Conservation (phyloP, 2,113 vertebrate species). For the Verasper variegatus region DNA sequence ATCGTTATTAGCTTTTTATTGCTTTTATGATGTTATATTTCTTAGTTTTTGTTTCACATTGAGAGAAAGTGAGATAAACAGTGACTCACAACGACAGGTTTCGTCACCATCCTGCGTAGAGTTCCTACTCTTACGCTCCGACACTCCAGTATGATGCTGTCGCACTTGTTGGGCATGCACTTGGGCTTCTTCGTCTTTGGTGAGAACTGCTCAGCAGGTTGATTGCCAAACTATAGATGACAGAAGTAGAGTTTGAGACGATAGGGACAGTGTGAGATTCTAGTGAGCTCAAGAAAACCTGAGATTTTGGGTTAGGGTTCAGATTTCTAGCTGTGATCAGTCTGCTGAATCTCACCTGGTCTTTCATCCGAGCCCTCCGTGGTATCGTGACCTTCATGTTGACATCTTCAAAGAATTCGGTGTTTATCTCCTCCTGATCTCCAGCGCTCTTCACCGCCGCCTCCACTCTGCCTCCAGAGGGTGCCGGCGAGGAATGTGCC, state of each 20-base stretch:
- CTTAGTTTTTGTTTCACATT: too few relatives aligned
- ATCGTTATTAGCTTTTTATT: too few relatives aligned
- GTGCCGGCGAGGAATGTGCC: conserved; percentile 90
- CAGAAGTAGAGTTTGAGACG: neutral
- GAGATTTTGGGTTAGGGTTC: too few relatives aligned
- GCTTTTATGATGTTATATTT: too few relatives aligned
- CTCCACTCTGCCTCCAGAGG: conserved; percentile 91
- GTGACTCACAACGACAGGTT: conserved; percentile 92
- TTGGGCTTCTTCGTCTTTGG: conserved; percentile 83
- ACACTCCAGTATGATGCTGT: conserved; percentile 92
- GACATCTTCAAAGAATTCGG: conserved; percentile 83
- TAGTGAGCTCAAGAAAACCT: neutral
- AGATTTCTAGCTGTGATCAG: too few relatives aligned
- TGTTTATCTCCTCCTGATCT: conserved; percentile 83
- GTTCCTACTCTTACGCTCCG: conserved; percentile 94
- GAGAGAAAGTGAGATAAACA: neutral
- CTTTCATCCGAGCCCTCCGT: conserved; percentile 92
- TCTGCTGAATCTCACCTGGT: conserved; percentile 83
- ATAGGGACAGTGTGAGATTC: neutral
- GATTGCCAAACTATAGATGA: conserved; percentile 87
- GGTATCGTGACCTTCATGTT: conserved; percentile 84
- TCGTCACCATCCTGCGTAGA: conserved; percentile 87
- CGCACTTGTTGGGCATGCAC: conserved; percentile 57
- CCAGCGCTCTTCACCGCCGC: conserved; percentile 88
- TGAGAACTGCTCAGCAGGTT: conserved; percentile 75